These are phyloP conservation scores for Whitmania pigra DNA, from an alignment of 1,140 invertebrate species.

Conservation along the genomic window DNA sequence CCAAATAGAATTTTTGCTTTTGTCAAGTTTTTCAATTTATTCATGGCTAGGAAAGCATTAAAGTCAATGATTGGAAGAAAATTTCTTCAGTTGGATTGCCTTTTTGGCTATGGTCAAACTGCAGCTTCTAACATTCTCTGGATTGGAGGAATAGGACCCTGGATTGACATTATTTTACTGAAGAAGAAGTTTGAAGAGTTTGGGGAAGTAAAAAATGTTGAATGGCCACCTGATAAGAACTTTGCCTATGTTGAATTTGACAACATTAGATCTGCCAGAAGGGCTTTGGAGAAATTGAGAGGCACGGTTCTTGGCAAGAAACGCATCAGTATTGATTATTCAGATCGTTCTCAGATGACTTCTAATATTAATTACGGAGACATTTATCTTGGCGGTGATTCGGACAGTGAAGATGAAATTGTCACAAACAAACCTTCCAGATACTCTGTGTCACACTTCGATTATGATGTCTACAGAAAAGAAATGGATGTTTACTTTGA, in stretches of 20 bases:
- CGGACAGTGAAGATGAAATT: constrained; percentile 2
- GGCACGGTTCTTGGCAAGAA: constrained; percentile 81
- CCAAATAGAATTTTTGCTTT: constrained; percentile 90
- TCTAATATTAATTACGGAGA: constrained; percentile 11
- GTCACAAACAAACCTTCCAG: not conserved
- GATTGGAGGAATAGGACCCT: constrained; percentile 89
- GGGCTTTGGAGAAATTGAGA: constrained; percentile 90
- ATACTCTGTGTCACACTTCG: not conserved
- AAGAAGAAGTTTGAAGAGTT: constrained; percentile 71
- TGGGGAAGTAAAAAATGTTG: constrained; percentile 95
- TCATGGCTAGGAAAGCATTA: constrained; percentile 75
- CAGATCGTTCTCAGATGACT: constrained; percentile 48
- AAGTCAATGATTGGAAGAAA: constrained; percentile 90
- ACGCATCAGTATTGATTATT: constrained; percentile 77
- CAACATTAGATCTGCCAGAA: constrained; percentile 86
- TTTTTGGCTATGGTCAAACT: constrained; percentile 96
- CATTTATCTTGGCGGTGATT: not conserved
- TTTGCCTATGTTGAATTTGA: constrained; percentile 91
- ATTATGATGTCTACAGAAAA: not conserved
- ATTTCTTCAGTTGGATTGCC: constrained; percentile 95
- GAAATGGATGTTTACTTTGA: constrained; percentile 7
- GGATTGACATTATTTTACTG: constrained; percentile 70
- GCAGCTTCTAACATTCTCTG: constrained; percentile 89
- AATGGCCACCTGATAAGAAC: constrained; percentile 60
- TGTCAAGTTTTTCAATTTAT: constrained; percentile 85